Conservation (phyloP, 2,113 vertebrate genomes). For the Nothoprocta perdicaria region DNA sequence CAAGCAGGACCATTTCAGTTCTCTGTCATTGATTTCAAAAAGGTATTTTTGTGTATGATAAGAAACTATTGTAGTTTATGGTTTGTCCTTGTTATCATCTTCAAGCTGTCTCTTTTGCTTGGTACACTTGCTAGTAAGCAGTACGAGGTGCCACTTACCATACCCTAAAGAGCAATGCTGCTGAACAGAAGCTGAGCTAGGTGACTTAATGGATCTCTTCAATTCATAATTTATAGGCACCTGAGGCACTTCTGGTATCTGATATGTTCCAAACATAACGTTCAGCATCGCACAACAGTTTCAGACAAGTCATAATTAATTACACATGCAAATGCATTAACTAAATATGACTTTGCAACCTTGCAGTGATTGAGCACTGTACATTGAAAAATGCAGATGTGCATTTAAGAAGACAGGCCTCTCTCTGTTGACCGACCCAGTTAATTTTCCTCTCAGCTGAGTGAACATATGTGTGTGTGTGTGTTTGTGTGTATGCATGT, state of each 20-base stretch:
- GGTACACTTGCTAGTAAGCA: not conserved
- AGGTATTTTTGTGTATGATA: not conserved
- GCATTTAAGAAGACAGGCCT: not conserved
- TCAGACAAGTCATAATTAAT: slow-evolving; percentile 15
- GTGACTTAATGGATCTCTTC: not conserved
- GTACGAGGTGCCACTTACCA: not conserved
- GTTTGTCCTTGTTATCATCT: not conserved
- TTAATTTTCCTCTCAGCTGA: slow-evolving; percentile 32
- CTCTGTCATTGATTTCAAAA: not conserved
- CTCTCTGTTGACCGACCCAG: not conserved
- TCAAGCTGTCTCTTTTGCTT: not conserved
- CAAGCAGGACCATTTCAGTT: not conserved
- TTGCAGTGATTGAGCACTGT: not conserved
- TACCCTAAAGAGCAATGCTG: fast-evolving
- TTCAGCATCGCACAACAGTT: not conserved
- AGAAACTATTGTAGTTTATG: not conserved
- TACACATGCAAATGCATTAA: slow-evolving; percentile 12
- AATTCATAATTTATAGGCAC: not conserved
- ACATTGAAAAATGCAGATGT: not conserved
- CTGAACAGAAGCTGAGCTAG: not conserved
- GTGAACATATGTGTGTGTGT: too few relatives aligned
- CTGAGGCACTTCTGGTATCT: not conserved
- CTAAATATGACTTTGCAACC: not conserved
- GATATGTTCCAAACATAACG: not conserved
- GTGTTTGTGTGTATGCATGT: not conserved